Evolutionary conservation across 2,888 invertebrate species (phyloP), one percentile per base, ranked within the genome.

Genomic region (Amiota mariae): DNA sequence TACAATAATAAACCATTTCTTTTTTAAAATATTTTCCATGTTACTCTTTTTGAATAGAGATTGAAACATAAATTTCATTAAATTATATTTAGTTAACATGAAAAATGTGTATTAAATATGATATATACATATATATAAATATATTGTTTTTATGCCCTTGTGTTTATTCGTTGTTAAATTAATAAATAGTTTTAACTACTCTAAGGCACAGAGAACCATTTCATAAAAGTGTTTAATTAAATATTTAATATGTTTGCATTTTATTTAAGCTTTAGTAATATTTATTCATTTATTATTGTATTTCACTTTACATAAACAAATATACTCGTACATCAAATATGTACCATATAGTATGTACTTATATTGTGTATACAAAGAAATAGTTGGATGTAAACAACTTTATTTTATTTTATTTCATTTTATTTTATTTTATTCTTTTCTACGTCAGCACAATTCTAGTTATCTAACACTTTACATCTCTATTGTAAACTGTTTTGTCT

Each of bases 211-310:
- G 59, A 11, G 11, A 59, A 20, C 6, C 20, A 59, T 20, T 18
- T 59, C 51, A 51, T 51, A 68, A 68, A 51, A 51, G 24, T 54
- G 81, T 81, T 84, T 81, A 81, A 82, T 84, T 81, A 82, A 59
- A 72, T 72, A 54, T 68, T 63, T 68, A 68, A 54, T 61, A 67
- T 83, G 79, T 83, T 84, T 84, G 76, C 82, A 80, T 83, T 85
- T 79, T 78, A 85, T 85, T 81, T 82, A 63, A 18, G 36, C 24
- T 18, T 18, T 24, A 9, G 20, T 15, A 18, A 18, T 24, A 59
- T 18, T 8, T 59, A 59, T 59, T 36, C 36, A 36, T 36, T 36
- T 36, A 36, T 36, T 36, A 36, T 36, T 36, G 6, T 20, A 20
- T 59, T 20, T 18, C 20, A 59, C 20, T 59, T 59, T 59, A 59